Evolutionary conservation across 2,888 invertebrate genomes (phyloP).

Genomic region (Leptinotarsa juncta): DNA sequence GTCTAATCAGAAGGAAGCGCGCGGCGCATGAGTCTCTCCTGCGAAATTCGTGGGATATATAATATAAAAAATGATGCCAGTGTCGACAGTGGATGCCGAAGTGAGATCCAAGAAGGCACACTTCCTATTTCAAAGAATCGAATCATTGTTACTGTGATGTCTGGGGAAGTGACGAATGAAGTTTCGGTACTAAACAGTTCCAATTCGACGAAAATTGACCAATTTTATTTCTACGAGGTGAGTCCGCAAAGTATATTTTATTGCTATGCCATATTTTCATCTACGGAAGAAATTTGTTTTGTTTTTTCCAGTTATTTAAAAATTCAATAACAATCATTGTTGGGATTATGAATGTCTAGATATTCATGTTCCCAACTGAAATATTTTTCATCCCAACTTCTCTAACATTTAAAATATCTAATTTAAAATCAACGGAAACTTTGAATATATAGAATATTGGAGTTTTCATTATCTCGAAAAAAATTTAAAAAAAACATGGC

Average conservation of each 20-base stretch:
- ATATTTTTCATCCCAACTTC: too few species aligned
- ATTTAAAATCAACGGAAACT: too few species aligned
- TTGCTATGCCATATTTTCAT: too few species aligned
- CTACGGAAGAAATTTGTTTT: too few species aligned
- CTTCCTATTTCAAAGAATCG: background rate
- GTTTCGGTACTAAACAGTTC: constrained; percentile 18
- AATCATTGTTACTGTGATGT: background rate
- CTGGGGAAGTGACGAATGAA: constrained; percentile 20
- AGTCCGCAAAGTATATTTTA: constrained; percentile 12
- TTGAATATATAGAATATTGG: too few species aligned
- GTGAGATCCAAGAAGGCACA: constrained; percentile 19
- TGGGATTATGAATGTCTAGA: too few species aligned
- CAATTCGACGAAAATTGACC: constrained; percentile 30
- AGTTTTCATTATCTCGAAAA: too few species aligned
- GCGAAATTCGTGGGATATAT: constrained; percentile 33
- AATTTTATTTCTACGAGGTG: constrained; percentile 43
- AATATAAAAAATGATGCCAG: constrained; percentile 29
- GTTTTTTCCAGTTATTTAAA: too few species aligned
- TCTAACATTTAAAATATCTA: too few species aligned
- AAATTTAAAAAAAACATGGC: too few species aligned
- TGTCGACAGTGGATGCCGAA: constrained; percentile 34
- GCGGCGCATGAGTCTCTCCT: constrained; percentile 27
- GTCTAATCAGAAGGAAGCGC: constrained; percentile 13
- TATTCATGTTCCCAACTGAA: too few species aligned
- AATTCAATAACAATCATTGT: too few species aligned